These are phyloP conservation scores for Patella ulyssiponensis DNA, from an alignment of 2,888 invertebrate species.

Conservation along the genomic window DNA sequence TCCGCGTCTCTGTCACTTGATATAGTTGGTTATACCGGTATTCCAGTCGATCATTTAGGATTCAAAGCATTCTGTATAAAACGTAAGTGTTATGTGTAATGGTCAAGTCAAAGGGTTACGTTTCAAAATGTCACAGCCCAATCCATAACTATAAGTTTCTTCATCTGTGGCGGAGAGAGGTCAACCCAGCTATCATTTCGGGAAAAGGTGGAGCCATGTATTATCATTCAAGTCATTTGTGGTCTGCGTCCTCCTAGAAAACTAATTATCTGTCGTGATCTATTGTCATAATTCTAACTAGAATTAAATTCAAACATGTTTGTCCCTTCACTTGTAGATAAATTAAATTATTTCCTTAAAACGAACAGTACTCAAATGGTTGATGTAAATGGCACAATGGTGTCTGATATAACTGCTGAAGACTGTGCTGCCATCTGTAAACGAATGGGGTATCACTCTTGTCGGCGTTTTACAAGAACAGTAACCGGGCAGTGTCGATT, in stretches of 20 bases:
- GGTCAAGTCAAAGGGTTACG: too few species aligned
- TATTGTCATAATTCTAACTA: too few species aligned
- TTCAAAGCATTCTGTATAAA: not conserved
- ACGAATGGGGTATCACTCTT: not conserved
- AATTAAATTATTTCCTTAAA: not conserved
- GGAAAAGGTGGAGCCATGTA: too few species aligned
- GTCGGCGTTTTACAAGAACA: constrained; percentile 1
- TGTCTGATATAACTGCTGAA: not conserved
- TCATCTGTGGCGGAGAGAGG: too few species aligned
- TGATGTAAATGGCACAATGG: not conserved
- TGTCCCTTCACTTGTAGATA: not conserved
- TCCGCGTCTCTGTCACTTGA: not conserved
- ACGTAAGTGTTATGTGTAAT: not conserved
- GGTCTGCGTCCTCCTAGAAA: too few species aligned
- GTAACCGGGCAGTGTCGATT: not conserved
- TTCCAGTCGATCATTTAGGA: not conserved
- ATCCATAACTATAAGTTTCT: too few species aligned
- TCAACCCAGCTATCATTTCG: too few species aligned
- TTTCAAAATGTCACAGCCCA: too few species aligned
- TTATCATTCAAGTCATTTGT: too few species aligned
- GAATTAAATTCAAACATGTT: not conserved
- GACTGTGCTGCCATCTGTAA: not conserved
- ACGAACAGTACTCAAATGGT: not conserved
- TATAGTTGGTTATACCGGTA: not conserved
- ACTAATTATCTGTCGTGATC: too few species aligned